Conservation (phyloP, 2,113 vertebrate species). For the Mungos mungo region DNA sequence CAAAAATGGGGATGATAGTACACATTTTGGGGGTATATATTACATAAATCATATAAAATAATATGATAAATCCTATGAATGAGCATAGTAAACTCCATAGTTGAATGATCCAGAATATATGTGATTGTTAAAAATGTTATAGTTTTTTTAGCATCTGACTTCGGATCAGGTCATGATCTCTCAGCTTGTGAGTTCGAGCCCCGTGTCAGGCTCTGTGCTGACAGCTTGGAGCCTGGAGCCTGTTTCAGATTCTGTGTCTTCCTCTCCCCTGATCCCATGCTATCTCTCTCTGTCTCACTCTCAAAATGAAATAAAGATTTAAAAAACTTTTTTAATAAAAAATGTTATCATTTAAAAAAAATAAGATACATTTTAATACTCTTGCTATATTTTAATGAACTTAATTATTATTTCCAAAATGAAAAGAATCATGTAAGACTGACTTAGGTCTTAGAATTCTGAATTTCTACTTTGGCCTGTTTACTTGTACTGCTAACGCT, state of each 20-base stretch:
- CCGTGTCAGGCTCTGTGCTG: no score
- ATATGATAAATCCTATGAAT: not conserved
- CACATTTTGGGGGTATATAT: not conserved
- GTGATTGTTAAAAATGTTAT: not conserved
- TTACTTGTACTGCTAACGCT: not conserved
- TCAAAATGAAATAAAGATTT: no score
- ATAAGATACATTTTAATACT: not conserved
- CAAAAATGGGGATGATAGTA: not conserved
- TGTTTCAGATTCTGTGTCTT: no score
- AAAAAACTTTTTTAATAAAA: no score
- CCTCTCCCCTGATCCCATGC: no score
- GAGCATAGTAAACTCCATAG: not conserved
- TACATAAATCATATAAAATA: not conserved
- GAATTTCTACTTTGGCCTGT: not conserved
- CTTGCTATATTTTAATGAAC: not conserved
- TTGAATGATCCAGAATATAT: not conserved
- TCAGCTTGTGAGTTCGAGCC: no score
- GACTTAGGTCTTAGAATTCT: conserved; percentile 7
- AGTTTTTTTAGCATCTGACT: not conserved
- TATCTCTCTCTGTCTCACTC: no score
- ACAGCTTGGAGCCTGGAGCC: no score
- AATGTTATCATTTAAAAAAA: no score
- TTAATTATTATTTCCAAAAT: conserved; percentile 18
- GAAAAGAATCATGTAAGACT: not conserved
- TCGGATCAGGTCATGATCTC: no score